A percentile compares a stretch with the other conserved stretches of the same genome.
These are phyloP conservation scores for Drosophila nigrodunni DNA, from an alignment of 1,140 invertebrate species.

Conservation along the genomic window DNA sequence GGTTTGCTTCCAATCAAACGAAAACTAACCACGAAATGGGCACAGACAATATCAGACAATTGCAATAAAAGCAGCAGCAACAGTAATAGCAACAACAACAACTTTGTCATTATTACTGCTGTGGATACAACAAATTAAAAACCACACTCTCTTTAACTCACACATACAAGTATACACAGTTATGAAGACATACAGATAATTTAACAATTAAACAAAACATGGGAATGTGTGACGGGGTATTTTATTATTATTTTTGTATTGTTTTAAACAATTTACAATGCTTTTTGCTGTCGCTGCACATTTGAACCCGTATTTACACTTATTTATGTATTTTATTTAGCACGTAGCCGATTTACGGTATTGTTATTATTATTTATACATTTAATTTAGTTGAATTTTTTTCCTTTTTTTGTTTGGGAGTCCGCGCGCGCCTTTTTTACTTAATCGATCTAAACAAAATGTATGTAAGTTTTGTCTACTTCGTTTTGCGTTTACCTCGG, in stretches of 20 bases:
- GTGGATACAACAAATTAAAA: constrained; percentile 45
- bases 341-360: constrained; percentile 37
- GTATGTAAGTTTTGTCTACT: constrained; percentile 40
- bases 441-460: constrained; percentile 30
- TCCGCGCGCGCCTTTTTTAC: constrained; percentile 49
- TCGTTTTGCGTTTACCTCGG: constrained; percentile 60
- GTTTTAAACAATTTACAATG: constrained; percentile 53
- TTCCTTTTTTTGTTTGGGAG: constrained; percentile 15
- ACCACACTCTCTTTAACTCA: constrained; percentile 41
- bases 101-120: constrained; percentile 38
- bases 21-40: constrained; percentile 47
- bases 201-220: constrained; percentile 51
- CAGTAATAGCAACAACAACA: constrained; percentile 22
- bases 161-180: constrained; percentile 12
- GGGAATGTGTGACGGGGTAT: constrained; percentile 43
- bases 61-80: constrained; percentile 20
- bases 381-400: constrained; percentile 13
- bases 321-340: constrained; percentile 48
- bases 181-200: constrained; percentile 33
- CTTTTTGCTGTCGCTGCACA: constrained; percentile 43
- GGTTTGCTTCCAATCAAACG: constrained; percentile 37
- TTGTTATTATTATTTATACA: constrained; percentile 25
- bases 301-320: constrained; percentile 45
- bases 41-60: constrained; percentile 45
- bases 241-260: constrained; percentile 44